Base-by-base conservation (phyloP, 2,113 vertebrate genomes). In the Alouatta palliata region DNA sequence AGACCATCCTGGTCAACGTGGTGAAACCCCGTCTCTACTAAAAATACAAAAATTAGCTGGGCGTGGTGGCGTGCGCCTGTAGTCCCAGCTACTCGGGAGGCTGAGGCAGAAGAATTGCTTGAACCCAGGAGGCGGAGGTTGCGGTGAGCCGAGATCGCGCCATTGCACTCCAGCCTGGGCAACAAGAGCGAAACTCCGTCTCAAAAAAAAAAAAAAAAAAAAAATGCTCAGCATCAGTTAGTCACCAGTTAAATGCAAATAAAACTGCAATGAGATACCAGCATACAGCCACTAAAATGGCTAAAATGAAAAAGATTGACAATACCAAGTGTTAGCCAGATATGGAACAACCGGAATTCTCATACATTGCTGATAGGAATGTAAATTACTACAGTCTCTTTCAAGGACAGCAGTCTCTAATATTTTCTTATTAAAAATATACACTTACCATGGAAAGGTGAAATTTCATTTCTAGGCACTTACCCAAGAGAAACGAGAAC, bases 401-500 rank as follows among this genome's bases (percentile, higher is more conserved):
- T 76, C 58, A 64, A 64, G 19, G 52, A 58, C 58, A 54, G 61
- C 47, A 79, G 61, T 52, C 43, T 35, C 52, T 27, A n/a, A 27
- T 5, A n/a, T 3, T 21, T 85, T 90, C 68, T 86, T 90, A 81
- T 75, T 92, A 85, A 96, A 85, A 96, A 32, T 20, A 91, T 54
- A 66, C 27, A 47, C n/a, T 73, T 96, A 54, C 25, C 76, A 79
- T 32, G 56, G 40, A 97, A 76, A 35, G 11, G 40, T 30, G 23
- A 93, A 85, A 80, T 86, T 84, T 77, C 14, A 70, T n/a, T 66
- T 79, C 71, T 49, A 81, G 71, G 40, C 6, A 45, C 66, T 75
- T 32, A 9, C 16, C 43, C 52, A 89, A 96, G 25, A 81, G 35
- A 40, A 87, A 68, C 80, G 47, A 90, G 75, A 90, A 87, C 13